Evolutionary conservation across 1,140 invertebrate species (phyloP), one percentile per base, ranked within the genome.

Genomic region (Drosophila sucinea): DNA sequence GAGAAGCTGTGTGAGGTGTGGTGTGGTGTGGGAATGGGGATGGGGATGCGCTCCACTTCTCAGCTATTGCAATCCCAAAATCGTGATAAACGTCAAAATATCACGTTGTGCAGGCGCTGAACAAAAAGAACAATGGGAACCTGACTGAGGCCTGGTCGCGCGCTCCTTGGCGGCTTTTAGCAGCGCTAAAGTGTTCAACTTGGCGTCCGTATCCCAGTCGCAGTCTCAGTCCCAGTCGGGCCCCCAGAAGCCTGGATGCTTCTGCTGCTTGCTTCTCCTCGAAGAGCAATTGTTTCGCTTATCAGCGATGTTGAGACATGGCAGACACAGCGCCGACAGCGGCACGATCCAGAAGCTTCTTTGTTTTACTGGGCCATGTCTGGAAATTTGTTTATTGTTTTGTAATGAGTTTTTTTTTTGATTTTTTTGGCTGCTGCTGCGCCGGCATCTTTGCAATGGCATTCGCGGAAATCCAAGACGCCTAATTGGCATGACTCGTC

Each of bases 301-400:
- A 89, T 89, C 84, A 89, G 84, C 77, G 84, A 89, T 89, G 79
- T 64, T 66, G 69, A 67, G 74, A 89, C 70, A 89, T 77, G 85
- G 80, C 73, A 82, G 80, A 77, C 73, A 74, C 84, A 87, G 80
- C 84, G 73, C 81, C 85, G 73, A 85, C 70, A 76, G 74, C 82
- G 81, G 83, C 84, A 89, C 84, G 84, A 87, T 80, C 84, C 84
- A 87, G 74, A 79, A 78, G 67, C 76, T 73, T 60, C 67, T 79
- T 86, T 71, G 81, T 81, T 68, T 86, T 58, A 29, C 29, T 51
- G 72, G 67, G 55, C 67, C 77, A 77, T 89, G 84, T 89, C 84
- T 89, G 85, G 84, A 89, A 89, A 89, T 89, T 89, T 89, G 84
- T 89, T 89, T 89, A 89, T 89, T 89, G 84, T 89, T 89, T 89